These are phyloP conservation scores for Lepidurus arcticus DNA, from an alignment of 1,140 invertebrate species.

Conservation along the genomic window DNA sequence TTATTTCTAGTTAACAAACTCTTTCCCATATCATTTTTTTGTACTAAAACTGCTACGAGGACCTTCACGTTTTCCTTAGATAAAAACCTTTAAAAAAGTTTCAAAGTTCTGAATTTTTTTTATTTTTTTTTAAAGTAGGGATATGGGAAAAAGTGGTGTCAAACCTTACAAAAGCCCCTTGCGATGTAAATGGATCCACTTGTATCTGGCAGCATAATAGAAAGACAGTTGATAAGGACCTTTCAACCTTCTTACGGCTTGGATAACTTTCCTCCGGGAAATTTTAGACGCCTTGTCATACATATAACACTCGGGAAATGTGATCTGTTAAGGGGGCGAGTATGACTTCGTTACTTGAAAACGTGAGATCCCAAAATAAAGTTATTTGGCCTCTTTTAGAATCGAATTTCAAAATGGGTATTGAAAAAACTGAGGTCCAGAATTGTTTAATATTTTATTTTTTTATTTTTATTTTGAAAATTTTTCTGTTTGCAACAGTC, in stretches of 20 bases:
- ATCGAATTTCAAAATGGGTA: conserved; percentile 6
- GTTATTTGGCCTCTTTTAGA: conserved; percentile 15
- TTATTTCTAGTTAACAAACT: no score
- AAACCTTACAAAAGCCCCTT: background rate
- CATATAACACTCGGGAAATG: conserved; percentile 15
- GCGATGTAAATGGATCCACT: background rate
- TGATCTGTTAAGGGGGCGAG: conserved; percentile 3
- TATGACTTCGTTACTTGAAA: background rate
- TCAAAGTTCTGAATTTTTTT: no score
- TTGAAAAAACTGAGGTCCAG: background rate
- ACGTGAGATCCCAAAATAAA: conserved; percentile 10
- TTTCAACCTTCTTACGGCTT: conserved; percentile 1
- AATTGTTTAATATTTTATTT: no score
- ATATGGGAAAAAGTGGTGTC: background rate
- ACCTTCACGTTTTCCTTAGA: no score
- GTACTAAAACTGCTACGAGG: no score
- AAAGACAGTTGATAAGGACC: conserved; percentile 14
- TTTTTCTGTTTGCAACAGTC: no score
- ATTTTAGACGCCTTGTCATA: conserved; percentile 15
- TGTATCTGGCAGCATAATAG: background rate
- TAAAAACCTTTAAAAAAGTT: no score
- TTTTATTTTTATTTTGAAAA: no score
- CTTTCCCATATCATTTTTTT: no score
- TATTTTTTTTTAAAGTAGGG: no score
- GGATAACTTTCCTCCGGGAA: background rate